These are phyloP conservation scores for Lucilia sericata DNA, from an alignment of 1,140 invertebrate species.

Conservation along the genomic window DNA sequence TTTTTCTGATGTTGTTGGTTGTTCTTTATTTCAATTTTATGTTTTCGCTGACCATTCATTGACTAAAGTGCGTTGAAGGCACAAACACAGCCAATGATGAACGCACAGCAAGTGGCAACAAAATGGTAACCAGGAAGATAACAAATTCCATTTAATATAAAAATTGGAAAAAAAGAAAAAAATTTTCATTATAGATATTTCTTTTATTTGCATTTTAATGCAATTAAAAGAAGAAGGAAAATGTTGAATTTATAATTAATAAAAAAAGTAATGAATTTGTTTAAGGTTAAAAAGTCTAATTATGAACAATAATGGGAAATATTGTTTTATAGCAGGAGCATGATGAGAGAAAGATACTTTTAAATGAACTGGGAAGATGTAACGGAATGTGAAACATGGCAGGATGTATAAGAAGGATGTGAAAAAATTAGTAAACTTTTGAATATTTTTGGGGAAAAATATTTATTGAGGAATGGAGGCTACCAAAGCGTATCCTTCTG, in stretches of 20 bases:
- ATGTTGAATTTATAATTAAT: background rate
- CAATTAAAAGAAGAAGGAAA: background rate
- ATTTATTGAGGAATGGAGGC: too few relatives aligned
- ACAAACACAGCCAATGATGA: slow-evolving; percentile 15
- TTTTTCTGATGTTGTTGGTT: background rate
- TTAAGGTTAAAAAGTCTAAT: too few relatives aligned
- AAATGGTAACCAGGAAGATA: slow-evolving; percentile 14
- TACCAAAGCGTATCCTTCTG: too few relatives aligned
- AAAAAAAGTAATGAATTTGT: background rate
- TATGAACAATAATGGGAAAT: too few relatives aligned
- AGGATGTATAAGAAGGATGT: too few relatives aligned
- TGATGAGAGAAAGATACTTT: too few relatives aligned
- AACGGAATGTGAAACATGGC: too few relatives aligned
- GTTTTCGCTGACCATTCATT: background rate
- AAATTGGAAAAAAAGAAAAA: background rate
- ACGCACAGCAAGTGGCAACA: slow-evolving; percentile 11
- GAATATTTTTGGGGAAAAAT: too few relatives aligned
- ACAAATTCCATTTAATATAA: background rate
- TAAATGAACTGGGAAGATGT: too few relatives aligned
- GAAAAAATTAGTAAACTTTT: too few relatives aligned
- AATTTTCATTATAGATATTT: background rate
- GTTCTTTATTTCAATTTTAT: background rate
- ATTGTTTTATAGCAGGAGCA: too few relatives aligned
- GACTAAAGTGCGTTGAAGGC: background rate
- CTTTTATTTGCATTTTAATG: background rate